phyloP scores from a whole-genome alignment of 2,113 vertebrate species.

The Lepus timidus region DNA sequence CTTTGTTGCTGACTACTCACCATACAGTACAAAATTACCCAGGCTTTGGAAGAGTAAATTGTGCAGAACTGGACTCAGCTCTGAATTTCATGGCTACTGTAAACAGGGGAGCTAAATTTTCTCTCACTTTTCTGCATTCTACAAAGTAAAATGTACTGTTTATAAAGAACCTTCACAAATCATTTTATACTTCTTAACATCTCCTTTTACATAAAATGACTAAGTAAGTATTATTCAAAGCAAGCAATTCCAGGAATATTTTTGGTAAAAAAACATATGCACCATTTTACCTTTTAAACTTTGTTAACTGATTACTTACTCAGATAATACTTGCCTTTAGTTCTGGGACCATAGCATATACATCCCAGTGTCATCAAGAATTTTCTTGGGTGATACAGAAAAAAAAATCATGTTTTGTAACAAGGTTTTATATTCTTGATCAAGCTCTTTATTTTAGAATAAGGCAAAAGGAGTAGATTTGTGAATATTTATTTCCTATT shows the following conservation, averaged over 20 bases:
- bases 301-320: slow-evolving; percentile 64
- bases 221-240: slow-evolving; percentile 75
- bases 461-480: neutral
- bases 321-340: slow-evolving; percentile 56
- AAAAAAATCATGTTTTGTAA: slow-evolving; percentile 28
- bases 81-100: slow-evolving; percentile 56
- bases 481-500: neutral
- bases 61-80: neutral
- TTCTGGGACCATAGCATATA: slow-evolving; percentile 33
- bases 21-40: neutral
- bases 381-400: neutral
- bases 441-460: slow-evolving; percentile 1
- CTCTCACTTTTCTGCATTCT: slow-evolving; percentile 51
- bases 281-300: slow-evolving; percentile 68
- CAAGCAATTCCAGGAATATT: slow-evolving; percentile 67
- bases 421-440: neutral
- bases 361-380: neutral
- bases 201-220: slow-evolving; percentile 73
- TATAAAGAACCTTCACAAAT: slow-evolving; percentile 69
- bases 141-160: slow-evolving; percentile 66
- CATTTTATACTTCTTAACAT: slow-evolving; percentile 70
- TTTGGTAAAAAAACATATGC: neutral
- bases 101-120: slow-evolving; percentile 19
- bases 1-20: slow-evolving; percentile 42
- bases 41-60: neutral